A percentile compares a stretch with the other conserved stretches of the same genome.
phyloP scores from a whole-genome alignment of 2,113 vertebrate species.

The Melospiza melodia region DNA sequence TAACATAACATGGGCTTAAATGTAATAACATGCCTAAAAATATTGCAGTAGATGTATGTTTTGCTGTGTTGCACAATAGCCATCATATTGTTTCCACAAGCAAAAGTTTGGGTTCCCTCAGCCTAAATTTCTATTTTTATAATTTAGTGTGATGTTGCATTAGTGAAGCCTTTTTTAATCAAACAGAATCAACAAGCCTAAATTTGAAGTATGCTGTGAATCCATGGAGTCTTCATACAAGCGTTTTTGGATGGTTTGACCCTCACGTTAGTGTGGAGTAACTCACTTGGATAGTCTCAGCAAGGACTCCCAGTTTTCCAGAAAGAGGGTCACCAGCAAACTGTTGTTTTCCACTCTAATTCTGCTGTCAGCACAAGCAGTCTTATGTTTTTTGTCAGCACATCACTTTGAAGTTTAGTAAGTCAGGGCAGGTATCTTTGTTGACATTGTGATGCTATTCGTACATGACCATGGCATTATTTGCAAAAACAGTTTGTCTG shows the following conservation, averaged over 20 bases:
- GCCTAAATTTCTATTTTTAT: not conserved
- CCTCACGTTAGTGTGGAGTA: not conserved
- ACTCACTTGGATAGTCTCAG: not conserved
- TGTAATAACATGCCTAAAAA: not conserved
- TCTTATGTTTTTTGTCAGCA: constrained; percentile 28
- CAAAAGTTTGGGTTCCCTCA: not conserved
- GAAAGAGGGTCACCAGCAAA: not conserved
- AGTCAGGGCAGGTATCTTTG: not conserved
- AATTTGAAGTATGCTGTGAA: not conserved
- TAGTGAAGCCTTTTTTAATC: not conserved
- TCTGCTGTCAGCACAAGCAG: not conserved
- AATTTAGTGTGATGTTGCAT: not conserved
- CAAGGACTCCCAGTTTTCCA: not conserved
- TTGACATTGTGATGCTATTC: not conserved
- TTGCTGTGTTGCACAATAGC: not conserved
- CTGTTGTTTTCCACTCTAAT: constrained; percentile 26
- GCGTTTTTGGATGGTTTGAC: not conserved
- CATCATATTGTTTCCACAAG: not conserved
- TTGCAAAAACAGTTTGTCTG: not conserved
- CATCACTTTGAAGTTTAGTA: not conserved
- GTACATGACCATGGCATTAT: not conserved
- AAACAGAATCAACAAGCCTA: not conserved
- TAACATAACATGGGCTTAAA: rapidly evolving
- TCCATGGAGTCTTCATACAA: not conserved
- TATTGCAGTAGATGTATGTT: not conserved